Evolutionary conservation across 2,797 vertebrate genomes (phyloP).

Genomic region (Myiotriccus ornatus): DNA sequence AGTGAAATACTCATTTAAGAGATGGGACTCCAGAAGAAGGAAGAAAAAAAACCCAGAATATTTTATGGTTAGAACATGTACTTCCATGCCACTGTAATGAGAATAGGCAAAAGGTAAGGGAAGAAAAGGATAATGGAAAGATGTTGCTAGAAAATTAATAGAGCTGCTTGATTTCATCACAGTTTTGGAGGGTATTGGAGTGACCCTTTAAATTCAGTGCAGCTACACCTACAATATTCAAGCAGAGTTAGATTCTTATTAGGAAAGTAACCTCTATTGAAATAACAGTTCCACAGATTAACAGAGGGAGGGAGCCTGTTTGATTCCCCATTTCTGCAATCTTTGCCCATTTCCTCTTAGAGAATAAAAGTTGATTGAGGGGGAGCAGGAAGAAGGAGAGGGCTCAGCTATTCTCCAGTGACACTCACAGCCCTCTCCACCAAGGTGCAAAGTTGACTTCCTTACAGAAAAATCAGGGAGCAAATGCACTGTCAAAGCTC

Average conservation of each 20-base stretch:
- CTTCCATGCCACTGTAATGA: not conserved
- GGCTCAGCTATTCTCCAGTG: not conserved
- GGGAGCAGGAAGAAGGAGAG: not conserved
- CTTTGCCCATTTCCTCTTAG: not conserved
- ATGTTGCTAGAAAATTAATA: not conserved
- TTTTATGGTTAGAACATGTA: not conserved
- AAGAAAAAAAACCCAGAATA: not conserved
- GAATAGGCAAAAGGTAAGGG: not conserved
- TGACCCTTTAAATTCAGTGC: not conserved
- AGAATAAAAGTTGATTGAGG: not conserved
- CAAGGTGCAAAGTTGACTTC: not conserved
- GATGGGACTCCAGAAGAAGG: not conserved
- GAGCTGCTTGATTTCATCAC: not conserved
- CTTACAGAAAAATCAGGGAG: not conserved
- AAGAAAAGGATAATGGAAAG: not conserved
- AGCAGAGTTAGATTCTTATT: not conserved
- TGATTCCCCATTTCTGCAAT: not conserved
- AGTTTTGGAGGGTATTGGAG: not conserved
- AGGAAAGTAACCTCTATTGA: not conserved
- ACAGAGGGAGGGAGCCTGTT: not conserved
- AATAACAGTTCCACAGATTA: not conserved
- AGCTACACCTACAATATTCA: not conserved
- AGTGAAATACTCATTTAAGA: constrained; percentile 7
- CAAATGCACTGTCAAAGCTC: not conserved
- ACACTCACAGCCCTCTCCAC: not conserved